Evolutionary conservation across 2,113 vertebrate species (phyloP), one percentile per base, ranked within the genome.

Genomic region (Stictonetta naevosa): DNA sequence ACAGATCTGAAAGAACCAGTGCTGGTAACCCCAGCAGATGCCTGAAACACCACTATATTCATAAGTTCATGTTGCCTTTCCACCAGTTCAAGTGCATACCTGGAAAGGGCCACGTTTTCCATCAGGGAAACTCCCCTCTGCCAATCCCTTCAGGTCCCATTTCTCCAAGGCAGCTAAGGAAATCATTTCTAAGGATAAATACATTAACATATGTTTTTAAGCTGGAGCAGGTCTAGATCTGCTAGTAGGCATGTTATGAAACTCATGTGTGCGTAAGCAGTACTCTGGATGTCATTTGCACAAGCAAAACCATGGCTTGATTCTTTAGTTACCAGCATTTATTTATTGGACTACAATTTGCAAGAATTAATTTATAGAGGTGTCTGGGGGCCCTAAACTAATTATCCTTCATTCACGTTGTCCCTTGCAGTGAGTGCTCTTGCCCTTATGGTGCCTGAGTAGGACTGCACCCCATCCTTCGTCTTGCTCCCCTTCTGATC

Each of bases 181-280:
- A 97, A 96, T 94, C 4, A 90, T 52, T 96, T 96, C 85, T 1
- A 1, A 93, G 76, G 82, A 95, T 80, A 69, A 95, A 93, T 78
- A 68, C 63, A 88, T 96, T 92, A 90, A 36, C 94, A 97, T 91
- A 68, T 95, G 94, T 93, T 97, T 97, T 94, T 95, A 95, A 95
- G 92, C 87, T 96, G 94, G 85, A 90, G 93, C 85, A 97, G 95
- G 93, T 92, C 91, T 93, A 93, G 93, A 90, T 92, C 79, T 94
- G 82, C 59, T 93, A 78, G 88, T 55, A 83, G 68, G 63, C 75
- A 86, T 64, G 34, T 93, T 95, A 86, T 66, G 88, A 94, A 94
- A 83, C n/a, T 91, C 91, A 46, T 81, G 67, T 94, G 50, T 83
- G 82, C 55, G n/a, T 74, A 83, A n/a, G 40, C 8, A 3, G 67